These are phyloP conservation scores for Aspidoscelis tigris DNA, from an alignment of 2,113 vertebrate species.

Conservation along the genomic window DNA sequence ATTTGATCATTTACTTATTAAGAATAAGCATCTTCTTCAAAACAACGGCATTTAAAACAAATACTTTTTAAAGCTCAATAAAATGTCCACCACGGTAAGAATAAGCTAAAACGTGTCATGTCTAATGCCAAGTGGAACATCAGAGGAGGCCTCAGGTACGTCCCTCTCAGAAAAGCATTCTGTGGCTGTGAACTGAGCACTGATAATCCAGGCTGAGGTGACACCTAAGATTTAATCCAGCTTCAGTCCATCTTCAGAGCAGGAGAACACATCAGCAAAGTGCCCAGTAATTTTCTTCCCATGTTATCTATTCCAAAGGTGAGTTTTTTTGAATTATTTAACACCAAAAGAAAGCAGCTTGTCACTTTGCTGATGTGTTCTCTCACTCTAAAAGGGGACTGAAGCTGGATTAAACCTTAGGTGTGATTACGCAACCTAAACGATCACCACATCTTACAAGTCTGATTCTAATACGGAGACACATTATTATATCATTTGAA, in stretches of 20 bases:
- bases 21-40: neutral
- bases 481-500: neutral
- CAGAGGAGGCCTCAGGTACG: neutral
- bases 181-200: neutral
- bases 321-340: too few species aligned
- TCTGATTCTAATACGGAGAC: constrained; percentile 23
- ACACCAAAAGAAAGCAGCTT: too few species aligned
- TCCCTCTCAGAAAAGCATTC: neutral
- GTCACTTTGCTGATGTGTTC: too few species aligned
- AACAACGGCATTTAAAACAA: neutral
- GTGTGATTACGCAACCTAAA: neutral
- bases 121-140: neutral
- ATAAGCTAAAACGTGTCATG: neutral
- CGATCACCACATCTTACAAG: neutral
- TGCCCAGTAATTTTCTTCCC: too few species aligned
- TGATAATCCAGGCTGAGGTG: too few species aligned
- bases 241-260: too few species aligned
- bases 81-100: neutral
- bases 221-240: too few species aligned
- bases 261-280: too few species aligned
- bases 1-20: neutral
- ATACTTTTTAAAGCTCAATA: neutral
- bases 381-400: too few species aligned
- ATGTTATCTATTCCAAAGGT: too few species aligned
- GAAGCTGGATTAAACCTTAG: too few species aligned